A percentile compares a stretch with the other conserved stretches of the same genome.
These are phyloP conservation scores for Myxocyprinus asiaticus DNA, from an alignment of 2,113 vertebrate species.

Conservation along the genomic window DNA sequence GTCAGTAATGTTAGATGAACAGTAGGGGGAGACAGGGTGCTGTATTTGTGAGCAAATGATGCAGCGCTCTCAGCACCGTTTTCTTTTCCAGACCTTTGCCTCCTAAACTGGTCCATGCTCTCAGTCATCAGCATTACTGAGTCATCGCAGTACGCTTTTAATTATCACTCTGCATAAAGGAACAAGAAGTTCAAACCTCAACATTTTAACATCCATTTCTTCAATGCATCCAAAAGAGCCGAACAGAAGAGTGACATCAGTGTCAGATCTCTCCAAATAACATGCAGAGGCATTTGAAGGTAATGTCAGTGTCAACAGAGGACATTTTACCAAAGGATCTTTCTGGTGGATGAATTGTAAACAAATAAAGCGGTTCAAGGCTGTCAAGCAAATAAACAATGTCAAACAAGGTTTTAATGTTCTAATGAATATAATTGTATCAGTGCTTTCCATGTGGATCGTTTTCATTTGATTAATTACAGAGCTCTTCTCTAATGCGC, in stretches of 20 bases:
- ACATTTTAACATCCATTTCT: constrained; percentile 1
- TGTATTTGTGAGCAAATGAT: neutral
- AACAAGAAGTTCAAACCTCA: constrained; percentile 12
- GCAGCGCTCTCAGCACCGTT: constrained; percentile 31
- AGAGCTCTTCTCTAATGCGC: neutral
- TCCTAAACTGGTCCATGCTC: constrained; percentile 44
- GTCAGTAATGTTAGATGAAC: neutral
- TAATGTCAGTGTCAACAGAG: neutral
- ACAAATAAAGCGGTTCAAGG: neutral
- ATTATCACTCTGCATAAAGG: constrained; percentile 8
- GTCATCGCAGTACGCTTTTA: constrained; percentile 35
- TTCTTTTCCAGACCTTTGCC: constrained; percentile 42
- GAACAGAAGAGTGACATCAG: constrained; percentile 19
- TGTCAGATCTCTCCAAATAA: neutral
- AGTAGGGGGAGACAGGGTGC: constrained; percentile 54
- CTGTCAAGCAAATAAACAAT: neutral
- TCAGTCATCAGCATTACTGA: constrained; percentile 30
- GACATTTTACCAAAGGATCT: neutral
- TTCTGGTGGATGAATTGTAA: neutral
- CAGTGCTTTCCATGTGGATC: neutral
- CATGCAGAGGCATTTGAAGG: neutral
- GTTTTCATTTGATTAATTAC: neutral
- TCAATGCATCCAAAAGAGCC: neutral
- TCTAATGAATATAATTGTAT: neutral
- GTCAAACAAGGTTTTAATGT: neutral